A percentile compares a stretch with the other conserved stretches of the same genome.
phyloP scores from a whole-genome alignment of 1,140 invertebrate genomes.

The Lethocerus indicus region DNA sequence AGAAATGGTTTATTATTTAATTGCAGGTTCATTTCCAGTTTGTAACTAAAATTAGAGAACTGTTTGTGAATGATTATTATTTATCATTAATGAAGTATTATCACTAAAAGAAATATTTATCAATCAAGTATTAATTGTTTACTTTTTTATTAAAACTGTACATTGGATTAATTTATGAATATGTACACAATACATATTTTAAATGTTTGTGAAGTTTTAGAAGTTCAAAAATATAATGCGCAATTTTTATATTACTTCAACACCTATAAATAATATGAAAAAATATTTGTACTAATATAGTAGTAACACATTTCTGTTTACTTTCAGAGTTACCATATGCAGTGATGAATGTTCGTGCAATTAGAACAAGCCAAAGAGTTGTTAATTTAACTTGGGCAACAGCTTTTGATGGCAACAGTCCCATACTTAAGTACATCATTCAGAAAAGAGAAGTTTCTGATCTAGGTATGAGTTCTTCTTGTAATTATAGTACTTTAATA shows the following conservation, averaged over 20 bases:
- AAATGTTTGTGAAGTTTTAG: not conserved
- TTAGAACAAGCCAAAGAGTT: slow-evolving; percentile 37
- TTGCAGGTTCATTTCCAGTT: not conserved
- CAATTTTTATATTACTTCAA: not conserved
- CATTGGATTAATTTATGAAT: not conserved
- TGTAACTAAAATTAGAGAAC: no score
- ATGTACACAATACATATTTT: not conserved
- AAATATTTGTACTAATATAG: no score
- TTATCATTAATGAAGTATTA: not conserved
- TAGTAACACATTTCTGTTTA: no score
- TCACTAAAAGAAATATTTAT: not conserved
- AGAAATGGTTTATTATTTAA: not conserved
- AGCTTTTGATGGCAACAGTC: slow-evolving; percentile 93
- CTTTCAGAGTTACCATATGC: slow-evolving; percentile 69
- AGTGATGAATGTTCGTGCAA: slow-evolving; percentile 69
- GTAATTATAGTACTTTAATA: no score
- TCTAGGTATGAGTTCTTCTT: slow-evolving; percentile 44
- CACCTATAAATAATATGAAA: not conserved
- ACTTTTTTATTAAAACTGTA: not conserved
- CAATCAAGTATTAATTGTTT: not conserved
- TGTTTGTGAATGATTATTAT: no score
- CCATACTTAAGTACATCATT: slow-evolving; percentile 82
- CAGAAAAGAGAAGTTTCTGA: slow-evolving; percentile 77
- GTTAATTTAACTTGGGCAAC: slow-evolving; percentile 90
- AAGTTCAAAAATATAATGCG: not conserved